A percentile compares a stretch with the other conserved stretches of the same genome.
Evolutionary conservation across 2,888 invertebrate genomes (phyloP).

Genomic region (Erannis defoliaria): DNA sequence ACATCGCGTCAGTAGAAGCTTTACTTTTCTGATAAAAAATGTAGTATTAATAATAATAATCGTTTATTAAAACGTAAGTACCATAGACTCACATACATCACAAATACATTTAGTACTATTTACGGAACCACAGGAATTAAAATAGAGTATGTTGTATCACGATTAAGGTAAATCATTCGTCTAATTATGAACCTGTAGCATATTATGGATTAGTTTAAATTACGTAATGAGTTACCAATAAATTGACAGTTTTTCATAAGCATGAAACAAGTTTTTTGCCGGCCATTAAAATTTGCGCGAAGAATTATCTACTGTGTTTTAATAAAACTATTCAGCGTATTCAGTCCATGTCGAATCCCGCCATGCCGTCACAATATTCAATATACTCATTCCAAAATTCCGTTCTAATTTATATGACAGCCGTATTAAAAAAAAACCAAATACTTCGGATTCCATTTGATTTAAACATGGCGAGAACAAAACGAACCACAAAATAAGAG

Average conservation of each 20-base stretch:
- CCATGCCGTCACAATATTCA: background rate
- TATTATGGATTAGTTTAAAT: background rate
- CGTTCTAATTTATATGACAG: background rate
- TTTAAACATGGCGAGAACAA: background rate
- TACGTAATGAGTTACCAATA: background rate
- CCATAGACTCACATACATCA: too few species aligned
- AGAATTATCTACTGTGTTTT: background rate
- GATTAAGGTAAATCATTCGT: too few species aligned
- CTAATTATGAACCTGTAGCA: too few species aligned
- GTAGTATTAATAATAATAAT: too few species aligned
- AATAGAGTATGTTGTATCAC: too few species aligned
- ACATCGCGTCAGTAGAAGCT: too few species aligned
- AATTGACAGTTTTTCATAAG: background rate
- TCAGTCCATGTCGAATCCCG: background rate
- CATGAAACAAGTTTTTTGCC: background rate
- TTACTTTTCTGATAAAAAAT: too few species aligned
- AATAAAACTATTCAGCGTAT: background rate
- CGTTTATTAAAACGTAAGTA: too few species aligned
- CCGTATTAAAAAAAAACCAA: background rate
- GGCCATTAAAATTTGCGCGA: slow-evolving; percentile 1
- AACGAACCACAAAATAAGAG: background rate
- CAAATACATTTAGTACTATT: too few species aligned
- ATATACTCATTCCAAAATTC: background rate
- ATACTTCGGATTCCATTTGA: background rate
- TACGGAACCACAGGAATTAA: too few species aligned